Conservation (phyloP, 2,113 vertebrate species). For the Rhea pennata region DNA sequence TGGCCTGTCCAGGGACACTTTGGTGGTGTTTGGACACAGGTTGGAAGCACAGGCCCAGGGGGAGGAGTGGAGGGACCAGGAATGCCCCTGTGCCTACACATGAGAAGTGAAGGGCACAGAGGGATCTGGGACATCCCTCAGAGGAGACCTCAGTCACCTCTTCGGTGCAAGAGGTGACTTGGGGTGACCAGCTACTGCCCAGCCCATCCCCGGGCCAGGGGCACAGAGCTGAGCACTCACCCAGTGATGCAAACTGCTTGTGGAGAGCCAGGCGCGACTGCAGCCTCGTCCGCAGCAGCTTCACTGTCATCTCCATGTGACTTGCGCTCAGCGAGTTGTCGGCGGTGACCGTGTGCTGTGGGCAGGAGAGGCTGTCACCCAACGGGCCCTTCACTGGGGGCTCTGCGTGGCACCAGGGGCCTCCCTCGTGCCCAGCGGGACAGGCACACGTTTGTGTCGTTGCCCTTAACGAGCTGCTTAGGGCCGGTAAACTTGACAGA, state of each 20-base stretch:
- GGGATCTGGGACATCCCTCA: not conserved
- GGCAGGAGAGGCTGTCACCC: not conserved
- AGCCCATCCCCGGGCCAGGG: rapidly evolving
- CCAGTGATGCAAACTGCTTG: conserved; percentile 93
- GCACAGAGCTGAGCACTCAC: conserved; percentile 68
- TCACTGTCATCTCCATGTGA: conserved; percentile 96
- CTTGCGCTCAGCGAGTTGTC: conserved; percentile 91
- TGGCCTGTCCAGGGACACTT: no score
- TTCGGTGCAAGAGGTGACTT: not conserved
- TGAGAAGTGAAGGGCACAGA: not conserved
- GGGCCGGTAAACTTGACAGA: not conserved
- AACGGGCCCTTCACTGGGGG: not conserved
- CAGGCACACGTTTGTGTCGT: rapidly evolving
- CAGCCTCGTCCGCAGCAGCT: conserved; percentile 87
- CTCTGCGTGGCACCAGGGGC: not conserved
- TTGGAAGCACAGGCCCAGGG: not conserved
- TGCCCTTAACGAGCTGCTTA: not conserved
- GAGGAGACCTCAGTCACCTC: not conserved
- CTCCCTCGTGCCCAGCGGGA: not conserved
- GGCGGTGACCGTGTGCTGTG: conserved; percentile 71
- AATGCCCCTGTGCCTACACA: not conserved
- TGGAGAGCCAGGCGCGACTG: conserved; percentile 92
- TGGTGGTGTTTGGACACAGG: not conserved
- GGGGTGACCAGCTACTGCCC: not conserved
- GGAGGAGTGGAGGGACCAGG: not conserved